A percentile compares a stretch with the other conserved stretches of the same genome.
phyloP scores from a whole-genome alignment of 2,888 invertebrate species.

The Heliconius charithonia region DNA sequence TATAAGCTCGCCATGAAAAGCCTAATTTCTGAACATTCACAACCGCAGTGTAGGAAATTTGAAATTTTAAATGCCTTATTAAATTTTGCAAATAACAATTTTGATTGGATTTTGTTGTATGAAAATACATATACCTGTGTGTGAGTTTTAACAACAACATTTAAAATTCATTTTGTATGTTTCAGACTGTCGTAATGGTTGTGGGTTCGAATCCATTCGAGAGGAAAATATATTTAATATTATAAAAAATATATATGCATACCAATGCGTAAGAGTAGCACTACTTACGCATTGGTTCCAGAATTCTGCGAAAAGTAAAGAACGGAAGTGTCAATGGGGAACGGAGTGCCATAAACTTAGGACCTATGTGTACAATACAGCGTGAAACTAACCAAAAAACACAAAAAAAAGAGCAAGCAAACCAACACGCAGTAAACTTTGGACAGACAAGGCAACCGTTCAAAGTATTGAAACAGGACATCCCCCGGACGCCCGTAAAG shows the following conservation, averaged over 20 bases:
- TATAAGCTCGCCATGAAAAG: slow-evolving; percentile 51
- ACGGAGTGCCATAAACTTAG: no score
- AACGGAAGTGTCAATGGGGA: no score
- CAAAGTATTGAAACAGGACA: slow-evolving; percentile 33
- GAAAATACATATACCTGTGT: background rate
- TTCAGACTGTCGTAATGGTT: no score
- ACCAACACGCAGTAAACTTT: background rate
- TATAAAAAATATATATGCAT: no score
- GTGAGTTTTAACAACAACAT: background rate
- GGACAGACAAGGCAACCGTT: slow-evolving; percentile 1
- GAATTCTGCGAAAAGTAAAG: no score
- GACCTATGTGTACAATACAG: background rate
- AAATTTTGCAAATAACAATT: slow-evolving; percentile 31
- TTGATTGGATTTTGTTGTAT: slow-evolving; percentile 3
- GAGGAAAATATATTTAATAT: no score
- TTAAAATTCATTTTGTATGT: background rate
- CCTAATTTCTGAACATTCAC: slow-evolving; percentile 61
- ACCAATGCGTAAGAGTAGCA: no score
- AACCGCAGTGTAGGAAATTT: slow-evolving; percentile 55
- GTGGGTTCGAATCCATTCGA: no score
- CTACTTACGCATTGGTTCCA: no score
- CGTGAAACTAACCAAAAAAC: no score
- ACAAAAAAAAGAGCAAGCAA: background rate
- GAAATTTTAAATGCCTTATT: slow-evolving; percentile 48
- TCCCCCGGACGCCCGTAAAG: slow-evolving; percentile 30